Percentiles rank a stretch among this genome's conserved stretches.
Evolutionary conservation across 2,113 vertebrate genomes (phyloP).

Genomic region (Menura novaehollandiae): DNA sequence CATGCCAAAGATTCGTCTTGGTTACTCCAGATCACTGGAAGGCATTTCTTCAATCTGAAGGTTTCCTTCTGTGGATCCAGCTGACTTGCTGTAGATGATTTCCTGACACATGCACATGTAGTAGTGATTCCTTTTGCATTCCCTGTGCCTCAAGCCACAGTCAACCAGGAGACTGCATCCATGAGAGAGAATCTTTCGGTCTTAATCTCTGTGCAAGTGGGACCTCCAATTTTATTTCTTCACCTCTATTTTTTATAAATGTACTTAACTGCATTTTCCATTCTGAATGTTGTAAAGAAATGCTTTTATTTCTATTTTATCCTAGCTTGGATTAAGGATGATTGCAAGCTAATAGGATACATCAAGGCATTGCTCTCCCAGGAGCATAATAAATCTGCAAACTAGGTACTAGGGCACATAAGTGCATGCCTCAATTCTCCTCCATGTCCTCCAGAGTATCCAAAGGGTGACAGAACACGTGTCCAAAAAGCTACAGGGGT

Average conservation of each 20-base stretch:
- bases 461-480: constrained; percentile 16
- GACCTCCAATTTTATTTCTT: not conserved
- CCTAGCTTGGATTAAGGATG: not conserved
- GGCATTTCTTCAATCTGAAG: not conserved
- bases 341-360: constrained; percentile 12
- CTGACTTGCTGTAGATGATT: not conserved
- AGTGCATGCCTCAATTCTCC: constrained; percentile 20
- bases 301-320: not conserved
- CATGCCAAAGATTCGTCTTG: not conserved
- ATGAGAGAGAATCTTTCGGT: not conserved
- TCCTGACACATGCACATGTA: not conserved
- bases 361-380: constrained; percentile 2
- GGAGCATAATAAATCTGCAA: constrained; percentile 40
- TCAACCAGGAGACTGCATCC: not conserved
- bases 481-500: constrained; percentile 30
- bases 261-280: not conserved
- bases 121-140: not conserved
- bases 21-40: constrained; percentile 21
- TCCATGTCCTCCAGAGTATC: constrained; percentile 17
- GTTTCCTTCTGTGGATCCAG: not conserved
- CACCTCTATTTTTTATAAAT: not conserved
- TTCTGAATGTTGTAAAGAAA: not conserved
- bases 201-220: not conserved
- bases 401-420: constrained; percentile 39
- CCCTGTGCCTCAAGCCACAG: not conserved